phyloP scores from a whole-genome alignment of 2,113 vertebrate genomes.

The Stegastes partitus region DNA sequence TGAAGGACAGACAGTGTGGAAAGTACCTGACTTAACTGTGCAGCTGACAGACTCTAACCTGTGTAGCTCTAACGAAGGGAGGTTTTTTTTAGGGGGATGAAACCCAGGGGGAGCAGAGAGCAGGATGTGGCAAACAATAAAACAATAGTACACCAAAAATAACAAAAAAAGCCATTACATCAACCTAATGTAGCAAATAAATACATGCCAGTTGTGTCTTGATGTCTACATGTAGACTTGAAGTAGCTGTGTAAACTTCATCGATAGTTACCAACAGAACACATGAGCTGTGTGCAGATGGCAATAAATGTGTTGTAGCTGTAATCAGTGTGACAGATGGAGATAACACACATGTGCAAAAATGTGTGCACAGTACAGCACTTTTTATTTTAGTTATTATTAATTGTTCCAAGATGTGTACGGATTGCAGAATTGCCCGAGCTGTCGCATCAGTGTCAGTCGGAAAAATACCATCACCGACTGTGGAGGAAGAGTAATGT shows the following conservation, averaged over 20 bases:
- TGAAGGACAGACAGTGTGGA: constrained; percentile 45
- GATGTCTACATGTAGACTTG: neutral
- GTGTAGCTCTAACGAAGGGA: neutral
- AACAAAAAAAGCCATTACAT: constrained; percentile 39
- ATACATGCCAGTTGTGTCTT: neutral
- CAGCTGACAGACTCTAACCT: constrained; percentile 26
- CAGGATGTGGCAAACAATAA: constrained; percentile 71
- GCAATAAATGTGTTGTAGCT: neutral
- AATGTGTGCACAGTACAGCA: too few relatives aligned
- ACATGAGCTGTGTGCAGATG: too few relatives aligned
- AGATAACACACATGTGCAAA: too few relatives aligned
- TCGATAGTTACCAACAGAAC: neutral
- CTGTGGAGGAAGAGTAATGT: too few relatives aligned
- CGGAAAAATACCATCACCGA: too few relatives aligned
- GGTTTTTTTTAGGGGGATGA: constrained; percentile 14
- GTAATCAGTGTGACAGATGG: too few relatives aligned
- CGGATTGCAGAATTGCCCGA: neutral
- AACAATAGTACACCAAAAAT: constrained; percentile 57
- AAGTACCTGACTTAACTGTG: constrained; percentile 63
- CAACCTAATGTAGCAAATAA: constrained; percentile 1
- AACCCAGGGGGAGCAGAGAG: constrained; percentile 30
- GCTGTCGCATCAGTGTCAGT: too few relatives aligned
- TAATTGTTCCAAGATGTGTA: neutral
- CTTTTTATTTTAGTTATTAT: too few relatives aligned
- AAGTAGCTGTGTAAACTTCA: neutral